phyloP scores from a whole-genome alignment of 2,888 invertebrate species.

The Blastobasis lacticolella region DNA sequence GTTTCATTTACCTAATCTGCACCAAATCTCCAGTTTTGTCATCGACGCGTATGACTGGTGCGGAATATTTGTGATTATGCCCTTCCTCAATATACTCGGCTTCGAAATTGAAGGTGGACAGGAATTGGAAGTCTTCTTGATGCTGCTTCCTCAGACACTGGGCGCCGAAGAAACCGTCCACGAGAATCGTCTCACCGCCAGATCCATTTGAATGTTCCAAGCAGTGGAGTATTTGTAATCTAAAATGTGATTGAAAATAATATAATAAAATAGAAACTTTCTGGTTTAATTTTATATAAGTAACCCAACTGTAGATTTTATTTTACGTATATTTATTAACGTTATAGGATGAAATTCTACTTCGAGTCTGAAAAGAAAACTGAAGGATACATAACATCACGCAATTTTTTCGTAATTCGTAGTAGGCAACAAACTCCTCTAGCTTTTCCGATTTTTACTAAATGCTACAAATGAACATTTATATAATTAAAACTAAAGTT shows the following conservation, averaged over 20 bases:
- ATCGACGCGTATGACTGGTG: constrained; percentile 75
- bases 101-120: constrained; percentile 73
- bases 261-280: neutral
- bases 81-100: constrained; percentile 79
- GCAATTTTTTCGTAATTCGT: too few species aligned
- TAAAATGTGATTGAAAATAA: constrained; percentile 18
- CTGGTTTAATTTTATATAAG: too few species aligned
- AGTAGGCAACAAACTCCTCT: too few species aligned
- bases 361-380: too few species aligned
- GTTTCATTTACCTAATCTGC: constrained; percentile 71
- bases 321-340: too few species aligned
- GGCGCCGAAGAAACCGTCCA: constrained; percentile 83
- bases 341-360: too few species aligned
- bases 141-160: constrained; percentile 62
- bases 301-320: too few species aligned
- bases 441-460: too few species aligned
- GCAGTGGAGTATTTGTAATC: constrained; percentile 62
- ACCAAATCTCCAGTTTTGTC: constrained; percentile 68
- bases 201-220: constrained; percentile 62
- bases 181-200: constrained; percentile 83
- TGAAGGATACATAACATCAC: too few species aligned
- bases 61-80: constrained; percentile 70
- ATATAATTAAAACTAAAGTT: too few species aligned
- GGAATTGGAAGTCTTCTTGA: constrained; percentile 73
- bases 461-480: too few species aligned